Evolutionary conservation across 2,888 invertebrate species (phyloP).

Genomic region (Ormyrus labotus): DNA sequence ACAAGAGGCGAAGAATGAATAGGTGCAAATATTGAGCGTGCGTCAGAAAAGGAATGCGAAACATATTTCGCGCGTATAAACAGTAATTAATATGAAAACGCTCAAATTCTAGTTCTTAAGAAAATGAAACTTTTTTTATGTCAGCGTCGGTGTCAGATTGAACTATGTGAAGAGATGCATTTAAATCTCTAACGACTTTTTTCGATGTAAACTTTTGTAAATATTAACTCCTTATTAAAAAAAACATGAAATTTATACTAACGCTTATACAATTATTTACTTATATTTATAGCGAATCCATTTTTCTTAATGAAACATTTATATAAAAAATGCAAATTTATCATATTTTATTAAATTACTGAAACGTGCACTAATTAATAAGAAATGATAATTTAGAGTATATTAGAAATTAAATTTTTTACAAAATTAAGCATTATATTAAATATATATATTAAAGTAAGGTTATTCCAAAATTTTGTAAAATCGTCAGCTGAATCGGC

Average conservation of each 20-base stretch:
- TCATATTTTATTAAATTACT: too few species aligned
- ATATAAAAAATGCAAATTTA: too few species aligned
- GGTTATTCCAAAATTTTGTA: too few species aligned
- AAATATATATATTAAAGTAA: too few species aligned
- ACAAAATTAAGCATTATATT: too few species aligned
- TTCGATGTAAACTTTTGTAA: slow-evolving; percentile 51
- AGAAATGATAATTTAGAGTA: too few species aligned
- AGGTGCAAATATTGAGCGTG: slow-evolving; percentile 35
- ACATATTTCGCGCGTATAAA: not conserved
- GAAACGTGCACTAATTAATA: too few species aligned
- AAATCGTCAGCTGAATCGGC: too few species aligned
- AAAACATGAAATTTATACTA: slow-evolving; percentile 18
- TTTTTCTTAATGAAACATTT: not conserved
- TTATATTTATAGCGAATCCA: not conserved
- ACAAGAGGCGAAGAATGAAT: slow-evolving; percentile 25
- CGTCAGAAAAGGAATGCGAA: not conserved
- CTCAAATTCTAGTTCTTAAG: slow-evolving; percentile 47
- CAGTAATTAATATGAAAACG: slow-evolving; percentile 40
- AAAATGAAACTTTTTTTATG: slow-evolving; percentile 42
- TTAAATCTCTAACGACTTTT: slow-evolving; percentile 27
- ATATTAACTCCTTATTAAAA: slow-evolving; percentile 56
- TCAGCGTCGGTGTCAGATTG: slow-evolving; percentile 16
- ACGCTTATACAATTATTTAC: not conserved
- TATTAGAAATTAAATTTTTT: too few species aligned
- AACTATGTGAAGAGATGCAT: slow-evolving; percentile 36